Conservation (phyloP, 2,797 vertebrate species). For the Graptemys geographica region DNA sequence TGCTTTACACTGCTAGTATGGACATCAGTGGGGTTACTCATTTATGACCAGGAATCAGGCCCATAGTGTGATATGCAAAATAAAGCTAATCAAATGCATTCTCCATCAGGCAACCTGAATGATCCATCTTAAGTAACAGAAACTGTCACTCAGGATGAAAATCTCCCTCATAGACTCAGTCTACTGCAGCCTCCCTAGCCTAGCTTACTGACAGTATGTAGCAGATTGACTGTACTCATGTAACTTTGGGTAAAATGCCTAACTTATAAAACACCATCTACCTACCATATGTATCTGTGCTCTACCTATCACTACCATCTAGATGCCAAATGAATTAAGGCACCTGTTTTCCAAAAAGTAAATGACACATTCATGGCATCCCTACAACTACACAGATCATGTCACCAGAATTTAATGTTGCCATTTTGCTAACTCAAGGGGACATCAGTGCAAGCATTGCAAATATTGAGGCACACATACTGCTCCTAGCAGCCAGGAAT, state of each 20-base stretch:
- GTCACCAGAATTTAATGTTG: neutral
- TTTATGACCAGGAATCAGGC: slow-evolving; percentile 29
- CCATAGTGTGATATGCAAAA: neutral
- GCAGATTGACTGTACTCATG: neutral
- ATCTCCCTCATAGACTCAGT: neutral
- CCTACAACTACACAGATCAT: neutral
- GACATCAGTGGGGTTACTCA: neutral
- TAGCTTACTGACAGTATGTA: neutral
- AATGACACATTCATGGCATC: slow-evolving; percentile 31
- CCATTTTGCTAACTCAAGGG: neutral
- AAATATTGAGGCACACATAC: neutral
- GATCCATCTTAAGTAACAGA: neutral
- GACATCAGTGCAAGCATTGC: neutral
- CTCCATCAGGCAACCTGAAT: neutral
- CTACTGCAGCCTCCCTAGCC: neutral
- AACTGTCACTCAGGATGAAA: neutral
- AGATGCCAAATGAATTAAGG: neutral
- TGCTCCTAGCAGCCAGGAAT: fast-evolving
- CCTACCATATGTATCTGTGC: slow-evolving; percentile 12
- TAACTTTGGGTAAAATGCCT: neutral
- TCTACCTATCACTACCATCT: neutral
- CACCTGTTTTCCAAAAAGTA: neutral
- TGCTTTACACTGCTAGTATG: neutral
- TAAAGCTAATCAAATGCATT: neutral
- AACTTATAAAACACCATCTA: slow-evolving; percentile 49